Evolutionary conservation across 2,888 invertebrate genomes (phyloP), one percentile per base, ranked within the genome.

Genomic region (Bembecia ichneumoniformis): DNA sequence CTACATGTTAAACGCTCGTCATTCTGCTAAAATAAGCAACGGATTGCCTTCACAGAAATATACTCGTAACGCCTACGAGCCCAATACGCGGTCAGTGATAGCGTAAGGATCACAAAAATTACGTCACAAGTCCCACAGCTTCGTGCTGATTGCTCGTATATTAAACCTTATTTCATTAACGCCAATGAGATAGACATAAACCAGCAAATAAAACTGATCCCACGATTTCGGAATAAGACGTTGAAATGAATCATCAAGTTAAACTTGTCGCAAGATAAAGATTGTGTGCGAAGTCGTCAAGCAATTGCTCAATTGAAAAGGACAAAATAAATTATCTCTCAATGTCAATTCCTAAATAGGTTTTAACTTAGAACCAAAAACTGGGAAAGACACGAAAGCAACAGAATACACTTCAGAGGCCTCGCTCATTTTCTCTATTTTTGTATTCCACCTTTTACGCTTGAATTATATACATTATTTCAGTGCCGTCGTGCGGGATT

Each of bases 61-160:
- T 45, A 51, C 28, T 52, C 46, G 28, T 46, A 47, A 43, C 36
- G 36, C 16, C 20, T 58, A 55, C 52, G 49, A 55, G 51, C 58
- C 53, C 56, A 57, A 53, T 60, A 57, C 60, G 55, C 54, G 55
- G 60, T 54, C 61, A 51, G 52, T 59, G 66, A 67, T 66, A 67
- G 60, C 60, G 60, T 58, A 63, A 69, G 62, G 64, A 67, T 61
- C 64, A 58, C 52, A 54, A 66, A 64, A 58, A 62, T 74, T 66
- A 73, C 71, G 70, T 76, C 74, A 73, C 60, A 54, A 57, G 44
- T 52, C 49, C 51, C 50, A 55, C 57, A 47, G 52, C 56, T 52
- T 54, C 48, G 55, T 49, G 58, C 49, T 57, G 55, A 51, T 52
- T 51, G 55, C 57, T 51, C 58, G 58, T 56, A 56, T 52, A 55